These are phyloP conservation scores for Parthenolecanium corni DNA, from an alignment of 2,888 invertebrate genomes.

Conservation along the genomic window DNA sequence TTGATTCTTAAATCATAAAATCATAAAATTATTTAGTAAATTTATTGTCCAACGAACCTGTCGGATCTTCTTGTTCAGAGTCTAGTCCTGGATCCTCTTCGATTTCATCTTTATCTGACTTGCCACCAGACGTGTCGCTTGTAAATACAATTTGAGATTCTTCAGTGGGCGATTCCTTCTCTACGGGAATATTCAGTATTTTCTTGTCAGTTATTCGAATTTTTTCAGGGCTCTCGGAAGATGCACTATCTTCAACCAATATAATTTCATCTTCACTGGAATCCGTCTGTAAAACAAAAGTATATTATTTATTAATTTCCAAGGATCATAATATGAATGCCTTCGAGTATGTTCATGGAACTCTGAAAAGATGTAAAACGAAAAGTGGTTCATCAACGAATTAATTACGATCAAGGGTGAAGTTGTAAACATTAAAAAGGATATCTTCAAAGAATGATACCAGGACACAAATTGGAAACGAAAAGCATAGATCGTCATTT, in stretches of 20 bases:
- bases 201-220: slow-evolving; percentile 8
- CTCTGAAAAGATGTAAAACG: too few species aligned
- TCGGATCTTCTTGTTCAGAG: slow-evolving; percentile 46
- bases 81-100: slow-evolving; percentile 41
- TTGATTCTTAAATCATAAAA: not conserved
- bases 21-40: not conserved
- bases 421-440: too few species aligned
- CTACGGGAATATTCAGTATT: slow-evolving; percentile 15
- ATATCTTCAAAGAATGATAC: too few species aligned
- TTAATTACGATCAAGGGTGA: too few species aligned
- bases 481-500: too few species aligned
- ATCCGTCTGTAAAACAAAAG: slow-evolving; percentile 1
- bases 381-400: too few species aligned
- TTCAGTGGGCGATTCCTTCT: slow-evolving; percentile 8
- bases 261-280: slow-evolving; percentile 13
- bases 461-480: too few species aligned
- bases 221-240: slow-evolving; percentile 9
- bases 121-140: slow-evolving; percentile 23
- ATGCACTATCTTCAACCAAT: slow-evolving; percentile 4
- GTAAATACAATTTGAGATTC: slow-evolving; percentile 19
- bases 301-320: not conserved
- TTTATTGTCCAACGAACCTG: slow-evolving; percentile 37
- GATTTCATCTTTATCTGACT: slow-evolving; percentile 35
- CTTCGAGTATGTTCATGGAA: too few species aligned
- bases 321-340: not conserved